Evolutionary conservation across 1,140 invertebrate species (phyloP).

Genomic region (Platyscapa corneri): DNA sequence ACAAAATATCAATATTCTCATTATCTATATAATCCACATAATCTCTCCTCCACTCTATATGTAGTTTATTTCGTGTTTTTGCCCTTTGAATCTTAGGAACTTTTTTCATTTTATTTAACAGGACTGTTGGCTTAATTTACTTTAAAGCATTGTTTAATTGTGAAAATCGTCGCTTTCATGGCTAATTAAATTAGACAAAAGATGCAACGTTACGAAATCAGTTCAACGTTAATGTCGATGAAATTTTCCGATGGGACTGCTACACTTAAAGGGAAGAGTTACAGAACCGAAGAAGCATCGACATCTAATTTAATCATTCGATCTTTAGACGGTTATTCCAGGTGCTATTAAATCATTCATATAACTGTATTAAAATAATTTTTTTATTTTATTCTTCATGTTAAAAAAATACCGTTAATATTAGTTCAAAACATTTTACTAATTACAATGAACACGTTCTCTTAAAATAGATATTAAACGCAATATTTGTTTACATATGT

Average conservation of each 20-base stretch:
- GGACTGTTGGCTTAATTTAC: slow-evolving; percentile 2
- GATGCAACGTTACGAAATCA: slow-evolving; percentile 10
- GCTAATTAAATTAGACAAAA: slow-evolving; percentile 29
- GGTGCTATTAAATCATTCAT: not conserved
- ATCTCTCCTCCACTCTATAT: no score
- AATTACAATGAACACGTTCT: not conserved
- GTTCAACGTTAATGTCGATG: not conserved
- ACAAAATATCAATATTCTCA: no score
- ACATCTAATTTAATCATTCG: not conserved
- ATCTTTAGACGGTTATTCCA: not conserved
- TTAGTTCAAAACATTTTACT: not conserved
- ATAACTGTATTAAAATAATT: not conserved
- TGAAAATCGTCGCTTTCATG: not conserved
- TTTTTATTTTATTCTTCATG: not conserved
- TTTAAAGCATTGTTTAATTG: not conserved
- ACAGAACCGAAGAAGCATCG: not conserved
- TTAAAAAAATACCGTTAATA: not conserved
- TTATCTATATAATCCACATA: no score
- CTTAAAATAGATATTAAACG: no score
- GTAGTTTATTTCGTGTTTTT: no score
- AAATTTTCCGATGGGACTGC: not conserved
- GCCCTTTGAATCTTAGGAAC: not conserved
- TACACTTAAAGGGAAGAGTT: not conserved
- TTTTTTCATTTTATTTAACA: not conserved
- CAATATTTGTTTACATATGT: no score